phyloP scores from a whole-genome alignment of 1,140 invertebrate genomes.

The Coelopa frigida region DNA sequence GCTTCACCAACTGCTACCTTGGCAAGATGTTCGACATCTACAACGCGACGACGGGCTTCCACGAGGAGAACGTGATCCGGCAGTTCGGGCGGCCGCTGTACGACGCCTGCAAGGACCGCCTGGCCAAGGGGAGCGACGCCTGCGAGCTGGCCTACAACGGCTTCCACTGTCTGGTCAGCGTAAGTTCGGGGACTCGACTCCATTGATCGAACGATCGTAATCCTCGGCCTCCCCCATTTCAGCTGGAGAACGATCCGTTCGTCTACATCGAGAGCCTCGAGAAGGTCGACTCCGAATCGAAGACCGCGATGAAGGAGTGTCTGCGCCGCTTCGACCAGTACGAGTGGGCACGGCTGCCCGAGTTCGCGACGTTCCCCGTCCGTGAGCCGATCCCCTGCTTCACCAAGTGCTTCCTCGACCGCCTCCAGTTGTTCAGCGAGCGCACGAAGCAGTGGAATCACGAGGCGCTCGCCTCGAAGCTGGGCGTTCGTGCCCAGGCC shows the following conservation, averaged over 20 bases:
- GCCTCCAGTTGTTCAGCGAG: constrained; percentile 26
- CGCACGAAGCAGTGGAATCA: constrained; percentile 27
- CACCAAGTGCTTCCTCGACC: constrained; percentile 27
- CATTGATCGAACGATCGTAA: no score
- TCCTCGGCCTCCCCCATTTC: not conserved
- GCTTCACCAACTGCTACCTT: constrained; percentile 34
- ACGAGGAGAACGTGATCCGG: constrained; percentile 13
- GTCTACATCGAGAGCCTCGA: constrained; percentile 31
- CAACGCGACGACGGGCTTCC: constrained; percentile 22
- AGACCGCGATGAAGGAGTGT: constrained; percentile 34
- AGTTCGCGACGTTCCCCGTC: constrained; percentile 22
- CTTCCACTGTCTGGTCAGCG: constrained; percentile 34
- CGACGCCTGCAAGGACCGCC: constrained; percentile 22
- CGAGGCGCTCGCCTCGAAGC: constrained; percentile 18
- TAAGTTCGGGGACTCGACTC: constrained; percentile 20
- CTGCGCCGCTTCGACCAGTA: constrained; percentile 21
- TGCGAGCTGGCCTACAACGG: constrained; percentile 32
- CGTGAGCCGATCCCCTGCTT: constrained; percentile 34
- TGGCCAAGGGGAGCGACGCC: constrained; percentile 17
- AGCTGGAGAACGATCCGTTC: constrained; percentile 35
- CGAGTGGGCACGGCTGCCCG: constrained; percentile 22
- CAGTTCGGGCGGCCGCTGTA: constrained; percentile 24
- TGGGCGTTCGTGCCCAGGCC: constrained; percentile 23
- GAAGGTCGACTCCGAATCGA: constrained; percentile 20
- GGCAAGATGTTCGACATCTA: constrained; percentile 32